Evolutionary conservation across 1,140 invertebrate genomes (phyloP).

Genomic region (roundworm (Caenorhabditis elegans)): WBcel235 BX284606.5:7939501-7940000

Average conservation of each 20-base stretch:
- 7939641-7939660: too few relatives aligned
- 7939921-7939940: conserved; percentile 2
- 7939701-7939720: too few relatives aligned
- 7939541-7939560: too few relatives aligned
- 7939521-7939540: too few relatives aligned
- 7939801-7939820: not conserved
- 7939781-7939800: not conserved
- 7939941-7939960: too few relatives aligned
- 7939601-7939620: too few relatives aligned
- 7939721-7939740: not conserved
- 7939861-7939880: conserved; percentile 6
- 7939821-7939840: conserved; percentile 6
- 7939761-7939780: not conserved
- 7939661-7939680: too few relatives aligned
- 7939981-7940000: conserved; percentile 46
- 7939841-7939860: conserved; percentile 13
- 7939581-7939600: too few relatives aligned
- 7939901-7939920: conserved; percentile 35
- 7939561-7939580: too few relatives aligned
- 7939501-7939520: too few relatives aligned
- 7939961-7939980: conserved; percentile 14
- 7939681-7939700: too few relatives aligned
- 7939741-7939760: not conserved
- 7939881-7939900: conserved; percentile 15
- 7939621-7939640: too few relatives aligned